A percentile compares a stretch with the other conserved stretches of the same genome.
phyloP scores from a whole-genome alignment of 2,797 vertebrate genomes.

The Lophura swinhoii region DNA sequence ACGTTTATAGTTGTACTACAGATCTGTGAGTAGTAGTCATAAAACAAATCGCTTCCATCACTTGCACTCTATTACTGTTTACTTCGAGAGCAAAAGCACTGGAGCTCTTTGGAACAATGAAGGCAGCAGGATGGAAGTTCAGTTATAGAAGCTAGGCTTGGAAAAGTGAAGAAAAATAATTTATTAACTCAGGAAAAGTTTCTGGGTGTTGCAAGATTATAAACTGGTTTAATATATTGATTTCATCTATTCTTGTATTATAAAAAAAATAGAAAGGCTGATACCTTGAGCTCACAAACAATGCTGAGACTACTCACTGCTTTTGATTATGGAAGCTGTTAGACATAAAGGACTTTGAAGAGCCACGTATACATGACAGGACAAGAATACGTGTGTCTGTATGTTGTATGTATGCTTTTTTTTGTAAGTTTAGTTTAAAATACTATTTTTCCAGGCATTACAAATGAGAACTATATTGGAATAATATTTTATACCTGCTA shows the following conservation, averaged over 20 bases:
- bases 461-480: neutral
- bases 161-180: neutral
- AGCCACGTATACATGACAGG: neutral
- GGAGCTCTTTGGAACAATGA: neutral
- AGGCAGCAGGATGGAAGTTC: neutral
- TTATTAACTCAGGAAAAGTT: neutral
- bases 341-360: neutral
- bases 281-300: neutral
- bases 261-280: neutral
- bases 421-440: neutral
- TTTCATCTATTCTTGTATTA: neutral
- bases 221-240: neutral
- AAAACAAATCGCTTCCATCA: neutral
- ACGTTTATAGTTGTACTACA: neutral
- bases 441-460: neutral
- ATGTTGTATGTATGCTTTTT: neutral
- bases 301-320: neutral
- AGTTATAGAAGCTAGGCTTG: neutral
- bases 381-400: neutral
- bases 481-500: neutral
- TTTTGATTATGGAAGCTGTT: neutral
- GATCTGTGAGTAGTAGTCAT: neutral
- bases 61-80: neutral
- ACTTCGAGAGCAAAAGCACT: neutral
- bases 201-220: neutral